phyloP scores from a whole-genome alignment of 1,140 invertebrate genomes.

The Heliconius nattereri region DNA sequence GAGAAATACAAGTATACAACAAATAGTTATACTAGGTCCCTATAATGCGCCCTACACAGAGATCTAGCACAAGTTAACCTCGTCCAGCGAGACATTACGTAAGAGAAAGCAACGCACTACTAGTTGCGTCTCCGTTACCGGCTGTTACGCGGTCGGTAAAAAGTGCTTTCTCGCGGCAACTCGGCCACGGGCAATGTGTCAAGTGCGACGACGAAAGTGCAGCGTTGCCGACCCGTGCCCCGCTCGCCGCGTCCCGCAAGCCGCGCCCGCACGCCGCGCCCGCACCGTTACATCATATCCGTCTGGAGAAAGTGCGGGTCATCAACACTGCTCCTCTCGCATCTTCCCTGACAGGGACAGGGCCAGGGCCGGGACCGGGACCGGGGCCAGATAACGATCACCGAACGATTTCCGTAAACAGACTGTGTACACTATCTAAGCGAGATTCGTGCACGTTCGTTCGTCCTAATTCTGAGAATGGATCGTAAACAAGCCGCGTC shows the following conservation, averaged over 20 bases:
- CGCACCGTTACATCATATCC: constrained; percentile 73
- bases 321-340: constrained; percentile 58
- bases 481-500: constrained; percentile 72
- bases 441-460: constrained; percentile 47
- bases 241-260: background rate
- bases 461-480: constrained; percentile 71
- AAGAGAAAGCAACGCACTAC: constrained; percentile 77
- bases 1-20: background rate
- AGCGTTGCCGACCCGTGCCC: constrained; percentile 70
- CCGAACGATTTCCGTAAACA: constrained; percentile 49
- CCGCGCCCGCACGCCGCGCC: constrained; percentile 55
- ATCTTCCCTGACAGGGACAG: constrained; percentile 15
- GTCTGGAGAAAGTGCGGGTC: constrained; percentile 76
- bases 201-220: constrained; percentile 78
- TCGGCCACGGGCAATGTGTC: constrained; percentile 79
- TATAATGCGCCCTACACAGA: background rate
- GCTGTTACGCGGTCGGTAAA: constrained; percentile 75
- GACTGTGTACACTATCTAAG: constrained; percentile 35
- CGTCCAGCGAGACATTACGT: constrained; percentile 60
- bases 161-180: constrained; percentile 79
- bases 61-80: constrained; percentile 18
- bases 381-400: constrained; percentile 1
- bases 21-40: background rate
- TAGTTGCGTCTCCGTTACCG: constrained; percentile 73
- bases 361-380: background rate